Evolutionary conservation across 2,797 vertebrate genomes (phyloP).

Genomic region (Emydoidea blandingii): DNA sequence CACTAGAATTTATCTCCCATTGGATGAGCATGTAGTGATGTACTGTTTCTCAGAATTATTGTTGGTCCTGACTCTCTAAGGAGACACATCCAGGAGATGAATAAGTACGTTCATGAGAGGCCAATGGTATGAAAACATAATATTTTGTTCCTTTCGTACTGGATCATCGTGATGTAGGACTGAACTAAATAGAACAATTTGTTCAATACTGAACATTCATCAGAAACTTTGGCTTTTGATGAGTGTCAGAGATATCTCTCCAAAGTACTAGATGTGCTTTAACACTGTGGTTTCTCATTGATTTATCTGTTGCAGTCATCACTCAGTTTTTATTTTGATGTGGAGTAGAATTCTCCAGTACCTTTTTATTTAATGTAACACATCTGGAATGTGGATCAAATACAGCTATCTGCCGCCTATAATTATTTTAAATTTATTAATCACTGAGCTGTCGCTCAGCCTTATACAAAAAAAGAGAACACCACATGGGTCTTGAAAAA

Average conservation of each 20-base stretch:
- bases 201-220: slow-evolving; percentile 47
- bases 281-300: slow-evolving; percentile 54
- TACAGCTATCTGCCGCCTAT: slow-evolving; percentile 73
- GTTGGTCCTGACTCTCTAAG: background rate
- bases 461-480: slow-evolving; percentile 76
- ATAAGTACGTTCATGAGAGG: background rate
- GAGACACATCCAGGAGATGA: background rate
- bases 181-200: slow-evolving; percentile 51
- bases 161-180: background rate
- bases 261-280: slow-evolving; percentile 49
- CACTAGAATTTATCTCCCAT: background rate
- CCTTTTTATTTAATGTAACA: slow-evolving; percentile 75
- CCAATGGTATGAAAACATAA: slow-evolving; percentile 18
- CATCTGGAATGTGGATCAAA: slow-evolving; percentile 75
- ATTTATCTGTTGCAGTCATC: slow-evolving; percentile 73
- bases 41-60: background rate
- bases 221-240: slow-evolving; percentile 67
- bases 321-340: slow-evolving; percentile 66
- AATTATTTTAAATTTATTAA: slow-evolving; percentile 79
- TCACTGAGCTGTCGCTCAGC: slow-evolving; percentile 69
- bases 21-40: background rate
- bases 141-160: slow-evolving; percentile 7
- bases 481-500: slow-evolving; percentile 77
- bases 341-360: slow-evolving; percentile 66
- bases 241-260: slow-evolving; percentile 26